Percentiles rank a stretch among this genome's conserved stretches.
These are phyloP conservation scores for Telenomus remus DNA, from an alignment of 1,140 invertebrate species.

Conservation along the genomic window DNA sequence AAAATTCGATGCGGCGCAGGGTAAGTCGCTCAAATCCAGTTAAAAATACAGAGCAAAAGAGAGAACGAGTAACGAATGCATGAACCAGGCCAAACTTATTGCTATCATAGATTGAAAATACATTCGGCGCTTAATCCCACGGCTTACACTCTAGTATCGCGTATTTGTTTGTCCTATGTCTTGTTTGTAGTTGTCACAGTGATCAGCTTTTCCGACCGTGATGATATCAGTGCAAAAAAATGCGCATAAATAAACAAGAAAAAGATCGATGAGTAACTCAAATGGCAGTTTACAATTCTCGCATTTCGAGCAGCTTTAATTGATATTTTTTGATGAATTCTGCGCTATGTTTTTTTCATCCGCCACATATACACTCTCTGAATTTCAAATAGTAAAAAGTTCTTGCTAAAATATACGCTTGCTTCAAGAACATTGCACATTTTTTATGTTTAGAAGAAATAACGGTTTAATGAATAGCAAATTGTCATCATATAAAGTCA, in stretches of 20 bases:
- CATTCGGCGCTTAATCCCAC: constrained; percentile 60
- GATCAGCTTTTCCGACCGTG: constrained; percentile 9
- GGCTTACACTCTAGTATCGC: constrained; percentile 35
- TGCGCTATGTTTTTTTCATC: no score
- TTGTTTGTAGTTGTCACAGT: constrained; percentile 30
- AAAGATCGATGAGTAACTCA: neutral
- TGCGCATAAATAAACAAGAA: constrained; percentile 9
- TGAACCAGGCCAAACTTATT: constrained; percentile 64
- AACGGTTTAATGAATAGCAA: no score
- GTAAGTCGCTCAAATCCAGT: constrained; percentile 22
- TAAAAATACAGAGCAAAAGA: constrained; percentile 20
- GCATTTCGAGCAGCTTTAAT: neutral
- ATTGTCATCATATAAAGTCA: no score
- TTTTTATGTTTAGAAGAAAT: no score
- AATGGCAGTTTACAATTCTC: neutral
- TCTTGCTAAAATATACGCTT: no score
- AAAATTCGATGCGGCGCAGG: constrained; percentile 17
- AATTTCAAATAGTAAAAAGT: no score
- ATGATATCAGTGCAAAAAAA: constrained; percentile 27
- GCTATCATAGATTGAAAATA: constrained; percentile 70
- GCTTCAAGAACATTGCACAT: no score
- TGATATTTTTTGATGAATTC: neutral
- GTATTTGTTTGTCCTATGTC: constrained; percentile 19
- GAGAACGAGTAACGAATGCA: constrained; percentile 60
- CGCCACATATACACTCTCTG: no score